Percentiles rank a stretch among this genome's conserved stretches.
These are phyloP conservation scores for Erpobdella octoculata DNA, from an alignment of 2,888 invertebrate genomes.

Conservation along the genomic window DNA sequence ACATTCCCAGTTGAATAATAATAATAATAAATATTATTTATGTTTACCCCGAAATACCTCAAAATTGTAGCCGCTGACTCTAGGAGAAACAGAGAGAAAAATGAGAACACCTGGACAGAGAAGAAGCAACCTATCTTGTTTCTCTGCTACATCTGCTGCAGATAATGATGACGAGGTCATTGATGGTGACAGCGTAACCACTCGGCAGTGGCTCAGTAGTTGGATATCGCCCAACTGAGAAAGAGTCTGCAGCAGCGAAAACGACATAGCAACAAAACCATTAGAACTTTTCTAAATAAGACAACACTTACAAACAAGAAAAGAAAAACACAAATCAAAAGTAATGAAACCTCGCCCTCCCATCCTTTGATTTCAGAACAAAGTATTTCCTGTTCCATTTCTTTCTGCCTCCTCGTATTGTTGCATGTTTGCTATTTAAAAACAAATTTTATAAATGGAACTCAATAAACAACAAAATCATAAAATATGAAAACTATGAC, in stretches of 20 bases:
- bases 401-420: slow-evolving; percentile 80
- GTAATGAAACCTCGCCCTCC: slow-evolving; percentile 66
- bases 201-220: slow-evolving; percentile 5
- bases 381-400: slow-evolving; percentile 87
- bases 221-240: slow-evolving; percentile 11
- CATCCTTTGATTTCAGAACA: slow-evolving; percentile 87
- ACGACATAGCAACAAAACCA: too few relatives aligned
- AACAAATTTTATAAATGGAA: not conserved
- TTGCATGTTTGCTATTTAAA: slow-evolving; percentile 2
- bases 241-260: not conserved
- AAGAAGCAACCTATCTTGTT: slow-evolving; percentile 75
- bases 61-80: slow-evolving; percentile 73
- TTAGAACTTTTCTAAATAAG: too few relatives aligned
- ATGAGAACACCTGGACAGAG: slow-evolving; percentile 81
- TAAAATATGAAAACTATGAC: not conserved
- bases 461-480: not conserved
- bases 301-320: too few relatives aligned
- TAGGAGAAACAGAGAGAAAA: slow-evolving; percentile 78
- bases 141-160: slow-evolving; percentile 72
- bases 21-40: too few relatives aligned
- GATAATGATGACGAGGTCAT: slow-evolving; percentile 55
- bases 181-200: not conserved
- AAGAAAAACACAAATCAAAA: too few relatives aligned
- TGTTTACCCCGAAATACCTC: too few relatives aligned
- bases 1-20: too few relatives aligned